phyloP scores from a whole-genome alignment of 2,113 vertebrate genomes.

The Syrrhaptes paradoxus region DNA sequence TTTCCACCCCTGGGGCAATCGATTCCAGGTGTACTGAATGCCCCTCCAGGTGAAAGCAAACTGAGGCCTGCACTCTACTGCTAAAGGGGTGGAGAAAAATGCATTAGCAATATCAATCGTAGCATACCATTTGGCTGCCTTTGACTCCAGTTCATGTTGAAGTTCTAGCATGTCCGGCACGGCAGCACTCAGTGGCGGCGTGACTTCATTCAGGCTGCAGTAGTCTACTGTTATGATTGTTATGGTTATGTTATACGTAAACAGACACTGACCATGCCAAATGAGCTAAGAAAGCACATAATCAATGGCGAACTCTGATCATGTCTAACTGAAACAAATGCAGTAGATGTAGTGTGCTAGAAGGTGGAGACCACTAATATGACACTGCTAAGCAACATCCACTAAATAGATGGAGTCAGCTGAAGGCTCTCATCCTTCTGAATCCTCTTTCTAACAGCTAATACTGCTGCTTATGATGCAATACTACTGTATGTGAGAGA shows the following conservation, averaged over 20 bases:
- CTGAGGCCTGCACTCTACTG: no score
- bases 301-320: not conserved
- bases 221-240: no score
- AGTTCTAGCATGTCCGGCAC: no score
- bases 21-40: no score
- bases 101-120: no score
- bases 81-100: no score
- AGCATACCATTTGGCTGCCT: no score
- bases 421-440: not conserved
- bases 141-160: no score
- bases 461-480: not conserved
- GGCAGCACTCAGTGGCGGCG: no score
- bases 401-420: not conserved
- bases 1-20: no score
- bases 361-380: not conserved
- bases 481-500: not conserved
- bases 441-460: not conserved
- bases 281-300: not conserved
- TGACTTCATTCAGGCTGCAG: no score
- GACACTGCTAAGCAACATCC: not conserved
- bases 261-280: not conserved
- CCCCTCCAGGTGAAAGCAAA: no score
- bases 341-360: not conserved
- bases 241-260: not conserved
- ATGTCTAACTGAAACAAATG: not conserved